Percentiles rank a stretch among this genome's conserved stretches.
phyloP scores from a whole-genome alignment of 2,888 invertebrate genomes.

The Doris montereyensis region DNA sequence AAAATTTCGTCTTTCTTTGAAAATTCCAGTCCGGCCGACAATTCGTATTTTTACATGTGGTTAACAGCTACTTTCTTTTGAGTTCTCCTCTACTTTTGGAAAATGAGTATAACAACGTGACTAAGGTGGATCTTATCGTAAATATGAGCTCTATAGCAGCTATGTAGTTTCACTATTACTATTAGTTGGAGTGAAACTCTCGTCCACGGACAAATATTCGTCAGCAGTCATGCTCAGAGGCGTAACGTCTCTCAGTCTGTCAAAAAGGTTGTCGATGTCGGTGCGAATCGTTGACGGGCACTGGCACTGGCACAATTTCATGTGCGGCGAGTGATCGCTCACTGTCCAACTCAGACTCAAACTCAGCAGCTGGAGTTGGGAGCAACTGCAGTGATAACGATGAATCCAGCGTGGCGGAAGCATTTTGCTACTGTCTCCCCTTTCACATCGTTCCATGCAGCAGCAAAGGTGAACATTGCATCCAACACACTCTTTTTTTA shows the following conservation, averaged over 20 bases:
- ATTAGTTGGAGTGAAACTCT: background rate
- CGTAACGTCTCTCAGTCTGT: background rate
- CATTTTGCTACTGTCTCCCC: constrained; percentile 3
- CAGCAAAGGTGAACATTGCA: background rate
- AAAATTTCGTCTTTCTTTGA: too few relatives aligned
- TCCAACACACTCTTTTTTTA: constrained; percentile 18
- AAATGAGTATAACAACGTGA: too few relatives aligned
- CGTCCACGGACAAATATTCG: background rate
- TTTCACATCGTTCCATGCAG: constrained; percentile 22
- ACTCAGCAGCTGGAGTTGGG: background rate
- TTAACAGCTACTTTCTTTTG: too few relatives aligned
- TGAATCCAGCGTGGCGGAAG: constrained; percentile 6
- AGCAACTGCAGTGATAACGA: background rate
- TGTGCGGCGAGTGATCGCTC: background rate
- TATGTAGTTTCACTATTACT: too few relatives aligned
- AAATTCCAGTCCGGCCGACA: too few relatives aligned
- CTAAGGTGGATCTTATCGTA: too few relatives aligned
- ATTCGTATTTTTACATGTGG: too few relatives aligned
- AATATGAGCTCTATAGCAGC: too few relatives aligned
- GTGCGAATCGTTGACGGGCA: too few relatives aligned
- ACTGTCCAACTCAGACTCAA: background rate
- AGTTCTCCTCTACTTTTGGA: too few relatives aligned
- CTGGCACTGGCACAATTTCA: background rate
- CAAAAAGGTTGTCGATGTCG: background rate
- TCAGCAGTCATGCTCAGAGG: background rate